Conservation (phyloP, 92 coral and sea anemone genomes). For the Porites rus region DNA sequence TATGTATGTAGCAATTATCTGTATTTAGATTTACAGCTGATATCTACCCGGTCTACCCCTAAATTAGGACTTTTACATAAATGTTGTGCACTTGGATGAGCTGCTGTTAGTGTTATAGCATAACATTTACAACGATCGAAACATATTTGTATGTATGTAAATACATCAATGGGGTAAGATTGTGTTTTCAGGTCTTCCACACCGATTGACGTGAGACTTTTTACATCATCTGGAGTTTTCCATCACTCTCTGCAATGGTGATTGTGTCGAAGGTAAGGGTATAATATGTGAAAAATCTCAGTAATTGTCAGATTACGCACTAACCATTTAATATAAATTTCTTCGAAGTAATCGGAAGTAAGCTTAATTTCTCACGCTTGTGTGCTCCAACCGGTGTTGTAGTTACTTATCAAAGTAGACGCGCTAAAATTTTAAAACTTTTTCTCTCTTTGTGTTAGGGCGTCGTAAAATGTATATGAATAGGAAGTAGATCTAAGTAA, state of each 20-base stretch:
- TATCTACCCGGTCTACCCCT: not conserved
- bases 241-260: slow-evolving; percentile 30
- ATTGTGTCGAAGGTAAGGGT: slow-evolving; percentile 46
- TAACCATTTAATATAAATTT: not conserved
- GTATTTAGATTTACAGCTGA: no score
- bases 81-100: not conserved
- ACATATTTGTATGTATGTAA: slow-evolving; percentile 1
- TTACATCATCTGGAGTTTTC: not conserved
- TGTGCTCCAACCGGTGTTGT: slow-evolving; percentile 4
- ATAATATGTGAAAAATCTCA: not conserved
- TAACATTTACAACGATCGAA: not conserved
- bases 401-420: slow-evolving; percentile 1
- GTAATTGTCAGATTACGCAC: not conserved
- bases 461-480: not conserved
- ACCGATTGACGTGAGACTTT: not conserved
- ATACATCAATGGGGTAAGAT: not conserved
- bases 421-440: not conserved
- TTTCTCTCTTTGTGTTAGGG: not conserved
- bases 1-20: no score
- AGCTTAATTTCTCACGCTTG: not conserved
- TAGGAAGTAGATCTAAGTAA: no score
- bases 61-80: not conserved
- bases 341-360: slow-evolving; percentile 18
- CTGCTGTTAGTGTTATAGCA: not conserved
- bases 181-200: slow-evolving; percentile 17